phyloP scores from a whole-genome alignment of 2,113 vertebrate genomes.

The Centropus unirufus region DNA sequence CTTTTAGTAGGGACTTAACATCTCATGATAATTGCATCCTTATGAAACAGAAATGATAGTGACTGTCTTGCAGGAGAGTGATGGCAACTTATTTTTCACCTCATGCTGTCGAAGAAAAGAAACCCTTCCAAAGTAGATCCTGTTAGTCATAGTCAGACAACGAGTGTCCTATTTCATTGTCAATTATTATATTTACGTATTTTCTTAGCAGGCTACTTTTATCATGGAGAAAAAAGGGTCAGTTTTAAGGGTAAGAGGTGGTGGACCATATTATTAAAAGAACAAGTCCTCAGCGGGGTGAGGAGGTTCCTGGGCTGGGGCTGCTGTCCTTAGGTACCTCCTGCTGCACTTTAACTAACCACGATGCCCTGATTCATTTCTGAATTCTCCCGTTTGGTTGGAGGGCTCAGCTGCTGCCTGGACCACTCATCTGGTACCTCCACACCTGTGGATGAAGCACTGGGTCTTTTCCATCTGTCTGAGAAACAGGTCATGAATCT shows the following conservation, averaged over 20 bases:
- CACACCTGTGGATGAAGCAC: accelerated
- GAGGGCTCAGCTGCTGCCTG: background rate
- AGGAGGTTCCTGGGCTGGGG: background rate
- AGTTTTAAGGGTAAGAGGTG: background rate
- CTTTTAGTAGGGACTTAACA: background rate
- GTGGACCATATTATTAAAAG: background rate
- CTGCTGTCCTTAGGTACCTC: background rate
- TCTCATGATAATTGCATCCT: background rate
- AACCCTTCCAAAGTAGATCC: background rate
- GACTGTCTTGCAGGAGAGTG: background rate
- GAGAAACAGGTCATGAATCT: background rate
- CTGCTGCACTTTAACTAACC: background rate
- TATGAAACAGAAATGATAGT: background rate
- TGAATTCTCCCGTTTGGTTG: background rate
- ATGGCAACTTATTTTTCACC: background rate
- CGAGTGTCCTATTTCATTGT: background rate
- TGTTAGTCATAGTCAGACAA: background rate
- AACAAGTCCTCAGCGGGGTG: background rate
- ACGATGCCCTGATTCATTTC: background rate
- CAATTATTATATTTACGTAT: background rate
- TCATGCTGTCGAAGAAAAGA: background rate
- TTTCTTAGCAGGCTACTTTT: background rate
- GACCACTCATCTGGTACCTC: background rate
- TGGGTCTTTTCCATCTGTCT: background rate
- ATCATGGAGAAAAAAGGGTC: background rate